Conservation (phyloP, 2,113 vertebrate species). For the Pollachius pollachius region DNA sequence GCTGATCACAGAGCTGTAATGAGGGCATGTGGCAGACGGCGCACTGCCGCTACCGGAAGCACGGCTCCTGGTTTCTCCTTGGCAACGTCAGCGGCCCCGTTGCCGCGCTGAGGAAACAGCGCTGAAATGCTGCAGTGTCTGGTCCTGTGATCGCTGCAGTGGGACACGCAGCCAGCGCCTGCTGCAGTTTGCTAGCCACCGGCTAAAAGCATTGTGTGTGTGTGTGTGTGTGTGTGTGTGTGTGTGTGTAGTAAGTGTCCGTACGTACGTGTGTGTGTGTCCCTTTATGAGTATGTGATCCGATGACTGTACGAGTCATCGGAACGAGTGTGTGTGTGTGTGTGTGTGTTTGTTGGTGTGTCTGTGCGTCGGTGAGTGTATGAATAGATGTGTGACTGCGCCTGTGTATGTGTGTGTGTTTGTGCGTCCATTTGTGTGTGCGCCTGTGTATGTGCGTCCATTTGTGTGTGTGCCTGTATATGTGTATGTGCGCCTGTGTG, state of each 20-base stretch:
- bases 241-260: too few relatives aligned
- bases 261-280: neutral
- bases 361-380: too few relatives aligned
- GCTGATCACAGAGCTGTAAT: too few relatives aligned
- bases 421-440: too few relatives aligned
- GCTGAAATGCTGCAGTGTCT: conserved; percentile 59
- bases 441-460: too few relatives aligned
- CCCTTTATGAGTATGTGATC: neutral
- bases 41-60: conserved; percentile 10
- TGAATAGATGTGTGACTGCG: too few relatives aligned
- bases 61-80: conserved; percentile 20
- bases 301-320: neutral
- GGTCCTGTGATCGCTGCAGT: conserved; percentile 51
- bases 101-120: conserved; percentile 47
- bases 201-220: conserved; percentile 46
- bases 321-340: neutral
- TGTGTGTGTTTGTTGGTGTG: too few relatives aligned
- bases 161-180: conserved; percentile 41
- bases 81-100: conserved; percentile 33
- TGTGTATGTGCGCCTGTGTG: conserved; percentile 13
- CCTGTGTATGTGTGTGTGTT: too few relatives aligned
- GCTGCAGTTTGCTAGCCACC: conserved; percentile 62
- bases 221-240: neutral
- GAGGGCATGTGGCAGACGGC: conserved; percentile 9
- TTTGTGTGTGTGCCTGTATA: neutral